These are phyloP conservation scores for Strix aluco DNA, from an alignment of 2,113 vertebrate genomes.

Conservation along the genomic window DNA sequence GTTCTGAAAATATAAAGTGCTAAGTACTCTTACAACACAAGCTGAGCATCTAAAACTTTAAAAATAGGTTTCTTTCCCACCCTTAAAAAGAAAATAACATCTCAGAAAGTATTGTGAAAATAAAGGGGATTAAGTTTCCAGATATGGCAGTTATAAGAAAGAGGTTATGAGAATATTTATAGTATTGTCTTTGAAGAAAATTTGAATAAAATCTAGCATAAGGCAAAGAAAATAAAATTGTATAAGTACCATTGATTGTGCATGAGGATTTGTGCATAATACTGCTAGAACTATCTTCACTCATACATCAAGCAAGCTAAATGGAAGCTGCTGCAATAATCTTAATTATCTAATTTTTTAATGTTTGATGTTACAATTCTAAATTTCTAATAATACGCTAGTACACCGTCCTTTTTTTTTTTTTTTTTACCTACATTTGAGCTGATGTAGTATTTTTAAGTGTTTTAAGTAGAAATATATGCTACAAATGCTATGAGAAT, in stretches of 20 bases:
- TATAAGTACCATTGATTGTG: background rate
- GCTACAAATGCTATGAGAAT: background rate
- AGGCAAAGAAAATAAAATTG: background rate
- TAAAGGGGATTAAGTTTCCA: background rate
- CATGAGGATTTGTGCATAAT: background rate
- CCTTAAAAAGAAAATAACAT: background rate
- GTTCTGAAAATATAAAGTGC: background rate
- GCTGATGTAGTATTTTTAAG: background rate
- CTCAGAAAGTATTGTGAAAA: background rate
- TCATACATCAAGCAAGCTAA: background rate
- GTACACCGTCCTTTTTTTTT: background rate
- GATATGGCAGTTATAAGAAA: background rate
- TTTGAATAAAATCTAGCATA: background rate
- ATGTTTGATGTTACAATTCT: background rate
- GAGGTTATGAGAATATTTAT: background rate
- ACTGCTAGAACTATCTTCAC: background rate
- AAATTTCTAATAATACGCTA: fast-evolving
- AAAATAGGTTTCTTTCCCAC: background rate
- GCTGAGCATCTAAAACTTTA: background rate
- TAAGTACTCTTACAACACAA: background rate
- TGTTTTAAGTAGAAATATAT: background rate
- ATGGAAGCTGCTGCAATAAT: background rate
- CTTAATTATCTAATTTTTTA: background rate
- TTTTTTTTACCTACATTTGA: background rate
- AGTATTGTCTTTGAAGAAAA: background rate